Evolutionary conservation across 2,113 vertebrate genomes (phyloP).

Genomic region (Oxyruncus cristatus): DNA sequence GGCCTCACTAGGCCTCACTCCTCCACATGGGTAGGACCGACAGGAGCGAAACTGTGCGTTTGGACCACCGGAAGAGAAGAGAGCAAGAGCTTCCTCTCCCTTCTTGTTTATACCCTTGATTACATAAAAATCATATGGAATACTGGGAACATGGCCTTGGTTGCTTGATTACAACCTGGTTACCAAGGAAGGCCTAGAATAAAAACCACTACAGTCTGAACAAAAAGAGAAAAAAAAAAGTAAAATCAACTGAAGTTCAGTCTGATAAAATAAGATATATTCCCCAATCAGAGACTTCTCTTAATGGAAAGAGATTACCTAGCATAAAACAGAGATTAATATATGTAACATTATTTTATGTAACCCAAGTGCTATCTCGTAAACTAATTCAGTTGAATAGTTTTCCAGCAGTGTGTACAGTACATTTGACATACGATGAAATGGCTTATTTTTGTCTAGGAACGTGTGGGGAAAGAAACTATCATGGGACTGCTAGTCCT

Average conservation of each 20-base stretch:
- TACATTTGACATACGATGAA: not conserved
- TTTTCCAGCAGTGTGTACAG: conserved; percentile 20
- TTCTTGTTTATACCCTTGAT: too few species aligned
- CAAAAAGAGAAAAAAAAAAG: conserved; percentile 16
- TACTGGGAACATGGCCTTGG: too few species aligned
- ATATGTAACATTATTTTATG: not conserved
- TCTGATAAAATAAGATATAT: conserved; percentile 50
- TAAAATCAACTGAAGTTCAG: conserved; percentile 40
- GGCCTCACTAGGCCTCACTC: too few species aligned
- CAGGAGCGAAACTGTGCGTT: too few species aligned
- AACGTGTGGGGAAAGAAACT: not conserved
- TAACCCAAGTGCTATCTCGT: not conserved
- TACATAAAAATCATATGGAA: too few species aligned
- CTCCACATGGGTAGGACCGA: too few species aligned
- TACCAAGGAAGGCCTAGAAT: too few species aligned
- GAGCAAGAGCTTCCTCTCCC: too few species aligned
- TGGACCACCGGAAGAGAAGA: too few species aligned
- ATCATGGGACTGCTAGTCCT: not conserved
- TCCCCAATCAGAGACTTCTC: not conserved
- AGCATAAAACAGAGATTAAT: conserved; percentile 4
- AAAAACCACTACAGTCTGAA: too few species aligned
- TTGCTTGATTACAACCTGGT: too few species aligned
- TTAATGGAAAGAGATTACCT: conserved; percentile 20
- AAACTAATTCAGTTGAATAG: conserved; percentile 35
- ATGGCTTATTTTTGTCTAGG: not conserved